Conservation (phyloP, 2,113 vertebrate species). For the Rattus rattus region DNA sequence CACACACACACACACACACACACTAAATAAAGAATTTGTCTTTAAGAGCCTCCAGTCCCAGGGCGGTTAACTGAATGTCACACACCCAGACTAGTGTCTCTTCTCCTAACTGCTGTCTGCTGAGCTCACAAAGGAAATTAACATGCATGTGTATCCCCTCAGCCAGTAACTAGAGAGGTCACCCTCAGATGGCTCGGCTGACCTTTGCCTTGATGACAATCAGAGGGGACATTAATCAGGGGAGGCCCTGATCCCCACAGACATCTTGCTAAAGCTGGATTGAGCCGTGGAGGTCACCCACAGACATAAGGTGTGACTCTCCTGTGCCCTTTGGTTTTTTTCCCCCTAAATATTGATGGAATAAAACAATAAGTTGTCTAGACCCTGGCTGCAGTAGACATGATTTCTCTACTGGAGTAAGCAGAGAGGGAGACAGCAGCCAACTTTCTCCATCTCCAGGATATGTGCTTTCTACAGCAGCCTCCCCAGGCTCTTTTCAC, state of each 20-base stretch:
- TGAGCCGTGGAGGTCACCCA: neutral
- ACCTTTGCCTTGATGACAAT: neutral
- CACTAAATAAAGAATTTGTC: neutral
- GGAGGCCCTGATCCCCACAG: neutral
- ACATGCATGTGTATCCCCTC: neutral
- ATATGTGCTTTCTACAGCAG: neutral
- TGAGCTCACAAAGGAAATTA: neutral
- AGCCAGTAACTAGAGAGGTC: neutral
- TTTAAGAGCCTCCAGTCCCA: neutral
- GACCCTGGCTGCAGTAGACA: neutral
- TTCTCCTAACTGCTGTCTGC: neutral
- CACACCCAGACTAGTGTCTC: neutral
- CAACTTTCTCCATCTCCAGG: neutral
- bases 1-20: neutral
- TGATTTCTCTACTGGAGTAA: neutral
- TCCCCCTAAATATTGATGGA: neutral
- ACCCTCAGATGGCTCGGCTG: neutral
- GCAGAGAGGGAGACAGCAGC: neutral
- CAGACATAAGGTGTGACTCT: neutral
- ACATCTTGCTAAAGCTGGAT: neutral
- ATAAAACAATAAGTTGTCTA: neutral
- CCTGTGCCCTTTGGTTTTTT: neutral
- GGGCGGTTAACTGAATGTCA: neutral
- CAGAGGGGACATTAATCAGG: neutral
- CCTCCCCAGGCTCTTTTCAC: neutral